Conservation (phyloP, 2,797 vertebrate species). For the Hippopotamyrus pictus region DNA sequence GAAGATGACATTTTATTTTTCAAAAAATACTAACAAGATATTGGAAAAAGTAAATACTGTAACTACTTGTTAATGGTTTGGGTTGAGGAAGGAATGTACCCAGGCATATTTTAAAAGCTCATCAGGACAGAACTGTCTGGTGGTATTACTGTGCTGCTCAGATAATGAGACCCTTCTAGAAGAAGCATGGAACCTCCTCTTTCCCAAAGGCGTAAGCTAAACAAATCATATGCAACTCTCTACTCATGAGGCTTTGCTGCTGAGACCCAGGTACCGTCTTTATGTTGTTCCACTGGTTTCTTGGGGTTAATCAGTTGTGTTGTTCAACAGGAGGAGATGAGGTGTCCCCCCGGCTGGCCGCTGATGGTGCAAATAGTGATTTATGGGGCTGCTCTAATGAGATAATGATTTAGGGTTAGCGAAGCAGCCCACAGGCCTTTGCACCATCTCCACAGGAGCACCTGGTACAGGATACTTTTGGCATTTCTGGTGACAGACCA, state of each 20-base stretch:
- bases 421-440: neutral
- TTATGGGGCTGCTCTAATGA: neutral
- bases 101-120: neutral
- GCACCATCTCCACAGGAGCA: neutral
- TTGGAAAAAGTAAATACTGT: neutral
- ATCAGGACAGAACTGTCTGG: neutral
- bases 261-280: neutral
- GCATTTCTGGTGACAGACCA: neutral
- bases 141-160: neutral
- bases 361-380: neutral
- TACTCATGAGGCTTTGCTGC: neutral
- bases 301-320: neutral
- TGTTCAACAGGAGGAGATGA: neutral
- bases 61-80: neutral
- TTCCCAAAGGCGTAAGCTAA: neutral
- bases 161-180: neutral
- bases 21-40: neutral
- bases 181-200: neutral
- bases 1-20: neutral
- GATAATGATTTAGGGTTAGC: neutral
- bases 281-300: neutral
- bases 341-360: neutral
- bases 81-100: neutral
- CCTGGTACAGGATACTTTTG: neutral
- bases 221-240: neutral